phyloP scores from a whole-genome alignment of 2,888 invertebrate genomes.

The Charanyca ferruginea region DNA sequence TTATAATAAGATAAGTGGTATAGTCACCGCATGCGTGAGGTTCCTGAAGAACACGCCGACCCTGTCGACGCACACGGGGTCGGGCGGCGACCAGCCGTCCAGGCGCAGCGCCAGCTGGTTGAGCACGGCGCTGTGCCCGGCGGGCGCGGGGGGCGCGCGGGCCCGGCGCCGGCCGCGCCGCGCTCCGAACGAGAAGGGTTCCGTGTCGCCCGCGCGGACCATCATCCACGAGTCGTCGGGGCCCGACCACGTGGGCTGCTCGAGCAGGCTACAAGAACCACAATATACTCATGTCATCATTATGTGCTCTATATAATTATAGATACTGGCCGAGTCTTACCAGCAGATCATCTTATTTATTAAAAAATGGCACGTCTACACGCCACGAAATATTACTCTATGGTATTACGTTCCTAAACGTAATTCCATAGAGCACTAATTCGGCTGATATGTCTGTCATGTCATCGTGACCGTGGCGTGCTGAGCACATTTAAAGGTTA shows the following conservation, averaged over 20 bases:
- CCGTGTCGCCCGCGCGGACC: constrained; percentile 94
- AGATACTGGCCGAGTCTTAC: background rate
- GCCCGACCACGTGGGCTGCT: constrained; percentile 72
- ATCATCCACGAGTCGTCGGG: constrained; percentile 91
- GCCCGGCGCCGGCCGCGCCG: constrained; percentile 92
- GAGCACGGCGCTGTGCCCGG: constrained; percentile 94
- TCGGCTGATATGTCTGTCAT: no score
- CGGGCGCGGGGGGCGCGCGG: constrained; percentile 83
- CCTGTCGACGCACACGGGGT: constrained; percentile 98
- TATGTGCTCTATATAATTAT: background rate
- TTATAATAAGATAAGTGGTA: background rate
- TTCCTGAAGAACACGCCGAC: constrained; percentile 98
- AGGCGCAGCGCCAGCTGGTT: constrained; percentile 97
- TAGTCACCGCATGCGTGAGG: constrained; percentile 77
- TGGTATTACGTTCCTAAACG: no score
- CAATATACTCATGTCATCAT: background rate
- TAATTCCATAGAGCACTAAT: no score
- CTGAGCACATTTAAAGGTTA: no score
- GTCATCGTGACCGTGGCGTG: no score
- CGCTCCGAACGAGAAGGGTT: constrained; percentile 96
- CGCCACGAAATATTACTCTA: no score
- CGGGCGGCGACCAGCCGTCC: constrained; percentile 96
- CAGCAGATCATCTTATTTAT: background rate
- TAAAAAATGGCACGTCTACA: no score
- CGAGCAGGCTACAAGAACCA: constrained; percentile 73